phyloP scores from a whole-genome alignment of 2,797 vertebrate genomes.

The Smutsia temminckii region DNA sequence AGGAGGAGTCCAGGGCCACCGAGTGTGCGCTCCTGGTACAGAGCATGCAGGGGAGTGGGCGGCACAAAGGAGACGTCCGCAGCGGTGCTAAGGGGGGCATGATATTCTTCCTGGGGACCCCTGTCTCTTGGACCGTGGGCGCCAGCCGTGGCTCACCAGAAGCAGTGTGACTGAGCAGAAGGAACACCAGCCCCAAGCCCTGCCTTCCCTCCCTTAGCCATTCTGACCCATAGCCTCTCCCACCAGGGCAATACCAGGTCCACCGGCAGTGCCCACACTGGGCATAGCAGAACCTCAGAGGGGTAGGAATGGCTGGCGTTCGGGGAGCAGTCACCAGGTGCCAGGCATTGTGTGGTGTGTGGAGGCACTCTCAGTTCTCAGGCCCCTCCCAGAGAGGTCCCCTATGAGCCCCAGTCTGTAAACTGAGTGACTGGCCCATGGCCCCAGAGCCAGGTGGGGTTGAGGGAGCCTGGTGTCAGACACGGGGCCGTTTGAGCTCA shows the following conservation, averaged over 20 bases:
- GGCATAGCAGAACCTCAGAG: neutral
- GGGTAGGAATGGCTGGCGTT: no score
- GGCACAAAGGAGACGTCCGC: neutral
- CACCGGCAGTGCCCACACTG: neutral
- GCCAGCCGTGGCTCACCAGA: neutral
- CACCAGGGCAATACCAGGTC: no score
- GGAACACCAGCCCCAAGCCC: neutral
- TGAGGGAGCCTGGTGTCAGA: neutral
- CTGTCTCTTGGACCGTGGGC: neutral
- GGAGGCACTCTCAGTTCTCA: neutral
- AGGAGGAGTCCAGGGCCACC: neutral
- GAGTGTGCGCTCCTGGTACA: no score
- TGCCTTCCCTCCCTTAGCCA: neutral
- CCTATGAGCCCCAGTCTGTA: neutral
- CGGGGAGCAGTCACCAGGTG: neutral
- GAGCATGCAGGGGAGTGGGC: neutral
- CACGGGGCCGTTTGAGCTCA: neutral
- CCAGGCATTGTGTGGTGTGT: neutral
- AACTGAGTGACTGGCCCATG: neutral
- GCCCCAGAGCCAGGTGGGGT: neutral
- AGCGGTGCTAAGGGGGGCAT: neutral
- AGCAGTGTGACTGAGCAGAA: neutral
- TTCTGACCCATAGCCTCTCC: neutral
- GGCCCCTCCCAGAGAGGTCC: neutral
- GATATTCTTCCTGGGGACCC: neutral